These are phyloP conservation scores for Ploceus nigricollis DNA, from an alignment of 2,113 vertebrate species.

Conservation along the genomic window DNA sequence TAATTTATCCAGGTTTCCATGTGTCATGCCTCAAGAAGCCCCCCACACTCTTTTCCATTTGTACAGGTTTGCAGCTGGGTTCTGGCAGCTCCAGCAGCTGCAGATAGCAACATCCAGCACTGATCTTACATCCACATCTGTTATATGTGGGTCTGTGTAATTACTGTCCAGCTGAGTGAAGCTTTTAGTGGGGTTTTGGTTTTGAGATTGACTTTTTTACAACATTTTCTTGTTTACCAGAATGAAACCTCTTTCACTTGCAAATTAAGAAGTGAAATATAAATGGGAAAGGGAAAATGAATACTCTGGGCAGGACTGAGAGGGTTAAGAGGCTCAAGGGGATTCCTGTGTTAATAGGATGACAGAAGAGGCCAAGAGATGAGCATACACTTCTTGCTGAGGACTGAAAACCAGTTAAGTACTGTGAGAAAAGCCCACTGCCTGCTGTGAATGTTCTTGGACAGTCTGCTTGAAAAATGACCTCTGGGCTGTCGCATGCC, in stretches of 20 bases:
- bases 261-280: neutral
- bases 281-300: neutral
- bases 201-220: neutral
- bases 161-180: neutral
- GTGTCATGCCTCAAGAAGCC: neutral
- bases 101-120: neutral
- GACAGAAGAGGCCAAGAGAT: neutral
- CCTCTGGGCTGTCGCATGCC: neutral
- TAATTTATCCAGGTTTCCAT: neutral
- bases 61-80: neutral
- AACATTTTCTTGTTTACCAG: neutral
- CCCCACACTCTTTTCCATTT: neutral
- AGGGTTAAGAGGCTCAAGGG: neutral
- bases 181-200: neutral
- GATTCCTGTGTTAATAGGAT: neutral
- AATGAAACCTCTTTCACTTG: neutral
- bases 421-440: neutral
- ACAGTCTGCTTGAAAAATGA: neutral
- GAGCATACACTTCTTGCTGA: neutral
- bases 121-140: neutral
- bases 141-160: neutral
- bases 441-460: neutral
- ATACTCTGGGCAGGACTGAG: neutral
- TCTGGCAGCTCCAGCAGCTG: neutral
- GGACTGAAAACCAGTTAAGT: neutral